Percentiles rank a stretch among this genome's conserved stretches.
Conservation (phyloP, 2,797 vertebrate genomes). For the Aldrovandia affinis region DNA sequence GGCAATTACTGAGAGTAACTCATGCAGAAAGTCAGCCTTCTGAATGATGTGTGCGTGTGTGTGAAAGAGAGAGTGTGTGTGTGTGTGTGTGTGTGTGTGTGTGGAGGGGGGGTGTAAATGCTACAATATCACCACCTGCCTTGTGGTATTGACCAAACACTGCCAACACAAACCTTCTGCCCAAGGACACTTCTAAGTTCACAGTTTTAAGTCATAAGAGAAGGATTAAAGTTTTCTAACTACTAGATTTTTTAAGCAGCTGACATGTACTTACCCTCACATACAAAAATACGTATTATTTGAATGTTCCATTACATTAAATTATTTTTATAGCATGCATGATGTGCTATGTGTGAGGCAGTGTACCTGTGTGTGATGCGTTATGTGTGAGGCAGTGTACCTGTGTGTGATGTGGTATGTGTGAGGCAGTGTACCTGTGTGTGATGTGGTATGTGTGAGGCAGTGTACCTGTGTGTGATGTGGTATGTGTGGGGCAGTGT, state of each 20-base stretch:
- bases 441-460: too few species aligned
- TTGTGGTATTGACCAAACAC: neutral
- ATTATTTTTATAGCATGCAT: too few species aligned
- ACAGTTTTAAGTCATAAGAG: neutral
- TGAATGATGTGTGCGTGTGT: neutral
- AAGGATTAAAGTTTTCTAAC: neutral
- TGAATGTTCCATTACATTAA: too few species aligned
- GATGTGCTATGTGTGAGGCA: too few species aligned
- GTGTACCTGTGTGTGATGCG: too few species aligned
- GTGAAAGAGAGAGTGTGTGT: too few species aligned
- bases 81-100: too few species aligned
- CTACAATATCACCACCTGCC: neutral
- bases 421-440: too few species aligned
- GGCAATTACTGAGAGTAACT: neutral
- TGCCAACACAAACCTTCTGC: neutral
- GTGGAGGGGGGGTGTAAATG: neutral
- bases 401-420: too few species aligned
- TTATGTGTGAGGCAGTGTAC: too few species aligned
- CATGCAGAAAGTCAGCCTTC: slow-evolving; percentile 1
- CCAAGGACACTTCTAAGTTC: neutral
- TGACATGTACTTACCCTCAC: neutral
- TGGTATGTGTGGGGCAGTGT: too few species aligned
- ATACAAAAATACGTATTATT: neutral
- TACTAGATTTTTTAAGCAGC: neutral
- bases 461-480: too few species aligned